A percentile compares a stretch with the other conserved stretches of the same genome.
Conservation (phyloP, 2,888 invertebrate species). For the Lysandra bellargus region DNA sequence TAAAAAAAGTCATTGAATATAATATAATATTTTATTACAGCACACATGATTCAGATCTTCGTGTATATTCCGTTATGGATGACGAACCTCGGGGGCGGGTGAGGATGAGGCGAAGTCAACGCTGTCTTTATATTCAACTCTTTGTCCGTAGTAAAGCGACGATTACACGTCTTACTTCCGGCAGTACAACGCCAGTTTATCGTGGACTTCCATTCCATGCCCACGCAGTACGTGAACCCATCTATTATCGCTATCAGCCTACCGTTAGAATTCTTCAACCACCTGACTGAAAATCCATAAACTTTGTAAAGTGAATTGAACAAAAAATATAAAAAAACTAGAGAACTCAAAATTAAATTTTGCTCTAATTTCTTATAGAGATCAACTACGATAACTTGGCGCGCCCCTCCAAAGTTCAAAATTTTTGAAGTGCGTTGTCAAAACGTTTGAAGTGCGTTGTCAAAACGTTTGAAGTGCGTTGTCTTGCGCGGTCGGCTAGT, state of each 20-base stretch:
- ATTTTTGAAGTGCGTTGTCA: too few relatives aligned
- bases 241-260: slow-evolving; percentile 43
- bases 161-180: slow-evolving; percentile 35
- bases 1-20: background rate
- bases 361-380: too few relatives aligned
- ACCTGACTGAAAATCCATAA: background rate
- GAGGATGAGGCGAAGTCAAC: slow-evolving; percentile 35
- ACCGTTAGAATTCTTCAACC: slow-evolving; percentile 39
- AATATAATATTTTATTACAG: background rate
- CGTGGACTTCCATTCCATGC: background rate
- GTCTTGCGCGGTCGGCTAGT: too few relatives aligned
- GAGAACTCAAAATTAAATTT: too few relatives aligned
- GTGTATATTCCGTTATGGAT: slow-evolving; percentile 34
- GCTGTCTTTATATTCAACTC: background rate
- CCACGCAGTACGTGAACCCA: slow-evolving; percentile 50
- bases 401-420: too few relatives aligned
- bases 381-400: too few relatives aligned
- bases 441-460: too few relatives aligned
- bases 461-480: too few relatives aligned
- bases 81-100: slow-evolving; percentile 38
- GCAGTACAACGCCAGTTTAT: slow-evolving; percentile 45
- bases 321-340: too few relatives aligned
- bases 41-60: slow-evolving; percentile 25
- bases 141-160: slow-evolving; percentile 12
- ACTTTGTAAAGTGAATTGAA: background rate